phyloP scores from a whole-genome alignment of 2,888 invertebrate genomes.

The Nomada goodeniana region DNA sequence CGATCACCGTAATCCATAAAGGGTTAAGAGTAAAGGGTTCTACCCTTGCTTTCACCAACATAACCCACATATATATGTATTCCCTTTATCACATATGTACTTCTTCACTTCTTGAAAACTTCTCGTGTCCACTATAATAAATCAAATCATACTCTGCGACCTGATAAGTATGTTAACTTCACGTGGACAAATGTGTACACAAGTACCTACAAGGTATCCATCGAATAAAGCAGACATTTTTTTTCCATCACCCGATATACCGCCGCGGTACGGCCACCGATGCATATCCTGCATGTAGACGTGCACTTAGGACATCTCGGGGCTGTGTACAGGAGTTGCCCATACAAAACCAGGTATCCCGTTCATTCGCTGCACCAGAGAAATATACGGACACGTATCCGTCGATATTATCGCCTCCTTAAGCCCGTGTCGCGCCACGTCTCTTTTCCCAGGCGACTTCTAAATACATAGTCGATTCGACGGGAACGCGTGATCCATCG shows the following conservation, averaged over 20 bases:
- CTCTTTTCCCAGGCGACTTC: conserved; percentile 36
- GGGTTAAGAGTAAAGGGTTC: too few relatives aligned
- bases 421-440: conserved; percentile 42
- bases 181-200: too few relatives aligned
- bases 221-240: not conserved
- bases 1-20: too few relatives aligned
- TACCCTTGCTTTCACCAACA: too few relatives aligned
- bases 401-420: conserved; percentile 65
- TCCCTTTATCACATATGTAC: too few relatives aligned
- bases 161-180: too few relatives aligned
- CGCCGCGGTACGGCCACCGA: conserved; percentile 28
- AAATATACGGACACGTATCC: conserved; percentile 59
- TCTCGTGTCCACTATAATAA: too few relatives aligned
- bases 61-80: too few relatives aligned
- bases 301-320: conserved; percentile 53
- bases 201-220: not conserved
- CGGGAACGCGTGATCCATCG: not conserved
- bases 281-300: conserved; percentile 53
- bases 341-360: conserved; percentile 66
- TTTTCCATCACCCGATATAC: conserved; percentile 17
- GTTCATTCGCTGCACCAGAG: conserved; percentile 69
- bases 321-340: conserved; percentile 60
- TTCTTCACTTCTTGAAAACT: too few relatives aligned
- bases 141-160: too few relatives aligned
- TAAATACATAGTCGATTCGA: conserved; percentile 32